These are phyloP conservation scores for Polia nebulosa DNA, from an alignment of 2,888 invertebrate genomes.

Conservation along the genomic window DNA sequence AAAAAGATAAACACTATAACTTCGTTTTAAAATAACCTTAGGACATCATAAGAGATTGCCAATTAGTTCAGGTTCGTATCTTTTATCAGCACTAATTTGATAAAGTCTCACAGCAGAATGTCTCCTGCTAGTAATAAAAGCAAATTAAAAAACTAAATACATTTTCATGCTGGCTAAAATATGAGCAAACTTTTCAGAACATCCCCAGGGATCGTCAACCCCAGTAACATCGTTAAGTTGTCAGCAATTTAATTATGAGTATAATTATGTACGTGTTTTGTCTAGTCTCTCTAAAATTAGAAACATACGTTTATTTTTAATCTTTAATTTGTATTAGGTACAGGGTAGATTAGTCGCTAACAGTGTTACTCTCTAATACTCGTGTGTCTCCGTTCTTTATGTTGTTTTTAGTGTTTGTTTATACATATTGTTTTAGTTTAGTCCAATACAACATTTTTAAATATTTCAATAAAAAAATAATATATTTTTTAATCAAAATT, in stretches of 20 bases:
- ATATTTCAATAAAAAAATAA: no score
- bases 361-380: no score
- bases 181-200: slow-evolving; percentile 35
- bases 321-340: no score
- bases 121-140: slow-evolving; percentile 19
- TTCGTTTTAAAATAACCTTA: background rate
- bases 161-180: slow-evolving; percentile 20
- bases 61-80: background rate
- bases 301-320: slow-evolving; percentile 16
- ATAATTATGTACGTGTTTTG: slow-evolving; percentile 4
- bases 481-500: no score
- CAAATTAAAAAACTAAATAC: slow-evolving; percentile 6
- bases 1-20: background rate
- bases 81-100: background rate
- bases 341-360: no score
- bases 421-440: no score
- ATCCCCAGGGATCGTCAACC: slow-evolving; percentile 31
- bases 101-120: background rate
- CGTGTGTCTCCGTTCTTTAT: no score
- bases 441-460: no score
- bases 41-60: background rate
- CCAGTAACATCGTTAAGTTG: background rate
- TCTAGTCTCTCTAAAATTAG: slow-evolving; percentile 27
- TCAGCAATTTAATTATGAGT: slow-evolving; percentile 30
- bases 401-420: no score